Base-by-base conservation (phyloP, 1,140 invertebrate genomes). In the Drosophila nasuta region DNA sequence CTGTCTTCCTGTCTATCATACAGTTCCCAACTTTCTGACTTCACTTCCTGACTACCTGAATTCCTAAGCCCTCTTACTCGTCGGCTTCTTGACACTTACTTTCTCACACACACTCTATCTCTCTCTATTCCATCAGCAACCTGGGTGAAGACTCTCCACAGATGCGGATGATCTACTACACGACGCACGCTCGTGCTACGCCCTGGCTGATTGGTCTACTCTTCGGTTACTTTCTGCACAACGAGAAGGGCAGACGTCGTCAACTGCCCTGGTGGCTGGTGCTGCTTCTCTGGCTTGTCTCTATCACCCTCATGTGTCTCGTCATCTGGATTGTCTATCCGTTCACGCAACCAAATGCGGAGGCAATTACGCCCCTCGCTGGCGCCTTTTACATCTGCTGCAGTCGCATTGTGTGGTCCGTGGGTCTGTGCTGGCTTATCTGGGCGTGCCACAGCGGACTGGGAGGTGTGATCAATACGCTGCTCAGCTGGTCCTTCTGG, bases 401-500 rank as follows among this genome's bases (percentile, higher is more conserved):
- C 20, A 93, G 94, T 57, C 93, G 96, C 41, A 93, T 94, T 4
- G 87, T 93, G 0, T 97, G 96, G 94, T 93, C 94, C 0, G 5
- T 95, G 0, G 93, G 93, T 0, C 49, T 97, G 1, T 93, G 93
- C 2, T 96, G 96, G 95, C 93, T 97, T 1, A 94, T 96, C n/a
- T 95, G 95, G 73, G 95, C 95, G 0, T 96, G 96, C 76, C 92
- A 93, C 3, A 93, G 94, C 49, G 95, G 95, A 10, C 94, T 95
- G 82, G 96, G 94, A 70, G 95, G 94, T 56, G 90, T 93, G 5
- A 79, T 94, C 5, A 93, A 94, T 54, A 92, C 90, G 79, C 91
- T 94, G 20, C 64, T 94, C 5, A 93, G 93, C n/a, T 83, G 93
- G 66, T 64, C 80, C 28, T 75, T 94, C 30, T 94, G 94, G 93